phyloP scores from a whole-genome alignment of 2,113 vertebrate genomes.

The Albula goreensis region DNA sequence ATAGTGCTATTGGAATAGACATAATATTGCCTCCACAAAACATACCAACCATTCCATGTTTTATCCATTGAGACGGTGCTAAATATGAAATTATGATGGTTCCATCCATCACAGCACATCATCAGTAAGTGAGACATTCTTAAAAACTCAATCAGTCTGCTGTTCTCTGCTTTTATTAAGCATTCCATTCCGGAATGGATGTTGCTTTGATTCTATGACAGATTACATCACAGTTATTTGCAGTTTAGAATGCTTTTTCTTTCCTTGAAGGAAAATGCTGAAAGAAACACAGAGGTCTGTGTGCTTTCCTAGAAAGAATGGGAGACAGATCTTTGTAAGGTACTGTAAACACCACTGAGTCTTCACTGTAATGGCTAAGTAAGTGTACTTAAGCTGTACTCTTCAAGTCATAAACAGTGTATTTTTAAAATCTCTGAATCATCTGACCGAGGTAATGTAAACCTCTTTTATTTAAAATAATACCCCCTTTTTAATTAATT shows the following conservation, averaged over 20 bases:
- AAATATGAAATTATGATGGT: not conserved
- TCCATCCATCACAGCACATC: not conserved
- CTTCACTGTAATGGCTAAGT: not conserved
- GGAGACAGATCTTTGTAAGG: not conserved
- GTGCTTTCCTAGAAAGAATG: not conserved
- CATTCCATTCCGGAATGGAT: not conserved
- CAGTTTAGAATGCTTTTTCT: too few species aligned
- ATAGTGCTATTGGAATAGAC: not conserved
- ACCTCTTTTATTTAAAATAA: not conserved
- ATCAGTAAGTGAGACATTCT: not conserved
- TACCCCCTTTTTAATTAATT: too few species aligned
- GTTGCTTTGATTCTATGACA: not conserved
- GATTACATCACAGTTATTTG: too few species aligned
- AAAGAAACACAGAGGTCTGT: too few species aligned
- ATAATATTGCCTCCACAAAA: not conserved
- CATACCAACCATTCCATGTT: not conserved
- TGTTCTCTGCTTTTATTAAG: not conserved
- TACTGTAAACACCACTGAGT: not conserved
- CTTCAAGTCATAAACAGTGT: not conserved
- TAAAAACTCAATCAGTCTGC: not conserved
- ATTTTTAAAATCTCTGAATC: not conserved
- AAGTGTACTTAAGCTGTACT: not conserved
- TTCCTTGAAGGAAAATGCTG: too few species aligned
- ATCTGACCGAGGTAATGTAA: not conserved
- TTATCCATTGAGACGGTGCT: not conserved